Percentiles rank a stretch among this genome's conserved stretches.
Conservation (phyloP, 1,140 invertebrate genomes). For the Camponotus vicinus region DNA sequence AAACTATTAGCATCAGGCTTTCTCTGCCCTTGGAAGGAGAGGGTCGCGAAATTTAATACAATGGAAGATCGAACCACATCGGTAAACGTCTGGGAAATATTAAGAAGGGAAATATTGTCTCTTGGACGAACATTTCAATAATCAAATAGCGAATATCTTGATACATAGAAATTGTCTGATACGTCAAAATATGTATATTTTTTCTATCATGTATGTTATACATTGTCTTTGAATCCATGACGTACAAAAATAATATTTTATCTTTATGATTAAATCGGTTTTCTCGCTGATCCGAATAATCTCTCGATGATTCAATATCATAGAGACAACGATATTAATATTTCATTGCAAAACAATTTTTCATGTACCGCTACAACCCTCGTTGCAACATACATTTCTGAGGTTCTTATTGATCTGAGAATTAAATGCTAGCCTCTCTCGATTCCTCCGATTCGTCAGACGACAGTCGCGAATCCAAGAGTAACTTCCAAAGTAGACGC, state of each 20-base stretch:
- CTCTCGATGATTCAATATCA: conserved; percentile 1
- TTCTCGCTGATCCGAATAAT: not conserved
- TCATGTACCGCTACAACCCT: conserved; percentile 4
- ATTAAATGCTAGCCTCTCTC: conserved; percentile 24
- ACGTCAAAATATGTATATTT: not conserved
- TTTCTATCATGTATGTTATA: not conserved
- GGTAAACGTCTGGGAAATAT: conserved; percentile 62
- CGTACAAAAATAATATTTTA: not conserved
- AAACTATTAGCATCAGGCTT: conserved; percentile 81
- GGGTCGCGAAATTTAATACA: conserved; percentile 70
- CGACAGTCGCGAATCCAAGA: not conserved
- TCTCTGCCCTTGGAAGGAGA: conserved; percentile 54
- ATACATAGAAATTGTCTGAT: not conserved
- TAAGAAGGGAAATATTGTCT: conserved; percentile 65
- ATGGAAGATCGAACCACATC: conserved; percentile 77
- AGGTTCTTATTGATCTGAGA: conserved; percentile 17
- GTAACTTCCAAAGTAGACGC: conserved; percentile 38
- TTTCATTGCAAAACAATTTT: conserved; percentile 47
- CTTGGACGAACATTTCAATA: not conserved
- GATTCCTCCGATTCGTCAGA: conserved; percentile 67
- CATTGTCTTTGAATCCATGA: not conserved
- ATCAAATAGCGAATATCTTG: conserved; percentile 36
- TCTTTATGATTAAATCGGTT: not conserved
- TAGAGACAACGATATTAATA: conserved; percentile 26
- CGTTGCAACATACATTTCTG: conserved; percentile 15